Evolutionary conservation across 2,797 vertebrate species (phyloP), one percentile per base, ranked within the genome.

Genomic region (Micromesistius poutassou): DNA sequence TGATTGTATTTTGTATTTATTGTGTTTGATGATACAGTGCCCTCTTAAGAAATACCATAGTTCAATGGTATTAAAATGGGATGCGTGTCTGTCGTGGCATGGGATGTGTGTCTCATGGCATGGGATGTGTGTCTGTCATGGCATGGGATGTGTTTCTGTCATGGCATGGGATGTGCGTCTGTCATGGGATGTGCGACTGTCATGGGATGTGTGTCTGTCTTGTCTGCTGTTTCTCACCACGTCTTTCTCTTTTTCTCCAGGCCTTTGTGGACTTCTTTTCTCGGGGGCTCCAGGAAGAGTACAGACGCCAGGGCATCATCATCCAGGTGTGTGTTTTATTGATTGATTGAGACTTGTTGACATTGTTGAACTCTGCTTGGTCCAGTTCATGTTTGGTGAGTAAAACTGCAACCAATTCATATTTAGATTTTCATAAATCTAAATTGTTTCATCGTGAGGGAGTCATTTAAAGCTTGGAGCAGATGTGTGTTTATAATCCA

Each of bases 201-300:
- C 42, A 46, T 40, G 38, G 38, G 38, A 40, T 50, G 14, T 50
- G 46, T 22, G 46, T 50, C 14, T 50, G 40, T 42, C 40, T 22
- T 22, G 46, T 62, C n/a, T 77, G 28, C 66, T 46, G 30, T 62
- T 14, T 35, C 31, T 68, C 25, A 14, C 76, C 25, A 14, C 76
- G 5, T 74, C 25, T 5, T 62, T 62, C 4, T 50, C 40, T 82
- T 16, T 82, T 70, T 84, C 77, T 22, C 76, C 74, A 99, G 98
- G 95, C 94, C 77, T 99, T 99, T 93, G 95, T 97, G 87, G 96
- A 98, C 91, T 98, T 92, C 91, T 99, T 99, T 88, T 98, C 98
- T 33, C 94, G 40, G 79, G 94, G 95, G 80, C 94, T 99, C 66
- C 92, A 96, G 25, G 91, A 93, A 30, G 98, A 99, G 83, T 99